Percentiles rank a stretch among this genome's conserved stretches.
phyloP scores from a whole-genome alignment of 2,888 invertebrate genomes.

The Caenorhabditis japonica region DNA sequence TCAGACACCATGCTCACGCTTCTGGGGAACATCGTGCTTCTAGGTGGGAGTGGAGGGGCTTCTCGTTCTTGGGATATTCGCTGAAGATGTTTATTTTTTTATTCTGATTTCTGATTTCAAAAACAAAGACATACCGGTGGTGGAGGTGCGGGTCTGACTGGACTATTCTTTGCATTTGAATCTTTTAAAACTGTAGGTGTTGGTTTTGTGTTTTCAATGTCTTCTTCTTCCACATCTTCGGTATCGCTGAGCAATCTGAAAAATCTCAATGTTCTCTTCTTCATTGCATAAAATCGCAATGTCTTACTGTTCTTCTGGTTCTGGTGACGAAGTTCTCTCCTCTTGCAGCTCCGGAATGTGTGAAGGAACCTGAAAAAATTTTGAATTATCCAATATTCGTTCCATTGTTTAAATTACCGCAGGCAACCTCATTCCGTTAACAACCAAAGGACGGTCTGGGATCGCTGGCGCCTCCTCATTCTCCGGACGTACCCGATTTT shows the following conservation, averaged over 20 bases:
- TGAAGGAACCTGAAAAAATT: conserved; percentile 35
- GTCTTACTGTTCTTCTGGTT: conserved; percentile 53
- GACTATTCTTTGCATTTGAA: conserved; percentile 20
- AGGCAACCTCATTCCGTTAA: conserved; percentile 45
- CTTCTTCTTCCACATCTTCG: conserved; percentile 8
- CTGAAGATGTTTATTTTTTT: conserved; percentile 9
- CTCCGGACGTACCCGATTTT: conserved; percentile 26
- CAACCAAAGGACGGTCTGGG: conserved; percentile 33
- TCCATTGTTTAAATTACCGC: conserved; percentile 16
- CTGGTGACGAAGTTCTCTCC: conserved; percentile 41
- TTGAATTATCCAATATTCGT: not conserved
- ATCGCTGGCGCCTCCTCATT: conserved; percentile 20
- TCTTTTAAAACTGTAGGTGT: not conserved
- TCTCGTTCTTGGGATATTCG: conserved; percentile 31
- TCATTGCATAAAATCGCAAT: too few relatives aligned
- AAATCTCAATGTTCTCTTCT: too few relatives aligned
- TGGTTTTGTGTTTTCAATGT: conserved; percentile 9
- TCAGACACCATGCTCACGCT: conserved; percentile 37
- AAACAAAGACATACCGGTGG: conserved; percentile 33
- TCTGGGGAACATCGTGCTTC: conserved; percentile 34
- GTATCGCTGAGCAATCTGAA: conserved; percentile 32
- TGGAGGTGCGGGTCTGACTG: conserved; percentile 30
- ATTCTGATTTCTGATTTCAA: too few relatives aligned
- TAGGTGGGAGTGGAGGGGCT: conserved; percentile 41
- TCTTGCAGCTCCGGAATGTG: conserved; percentile 21